These are phyloP conservation scores for Phrynosoma platyrhinos DNA, from an alignment of 2,113 vertebrate species.

Conservation along the genomic window DNA sequence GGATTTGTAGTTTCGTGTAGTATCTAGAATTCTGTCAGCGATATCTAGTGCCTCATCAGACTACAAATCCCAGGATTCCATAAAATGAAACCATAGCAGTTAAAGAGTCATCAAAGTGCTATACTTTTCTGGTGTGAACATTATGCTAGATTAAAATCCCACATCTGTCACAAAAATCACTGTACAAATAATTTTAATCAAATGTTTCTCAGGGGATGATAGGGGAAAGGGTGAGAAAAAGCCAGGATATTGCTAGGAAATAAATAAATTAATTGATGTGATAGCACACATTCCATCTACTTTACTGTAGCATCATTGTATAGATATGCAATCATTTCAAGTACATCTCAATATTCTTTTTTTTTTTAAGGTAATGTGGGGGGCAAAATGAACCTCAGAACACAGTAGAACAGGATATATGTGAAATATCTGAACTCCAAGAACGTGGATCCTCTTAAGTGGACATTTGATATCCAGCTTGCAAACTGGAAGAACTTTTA, in stretches of 20 bases:
- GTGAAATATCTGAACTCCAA: constrained; percentile 62
- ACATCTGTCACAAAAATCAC: too few relatives aligned
- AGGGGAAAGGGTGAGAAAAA: not conserved
- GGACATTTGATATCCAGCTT: constrained; percentile 63
- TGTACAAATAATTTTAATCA: too few relatives aligned
- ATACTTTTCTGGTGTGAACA: not conserved
- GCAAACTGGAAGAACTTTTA: constrained; percentile 72
- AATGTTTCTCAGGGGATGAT: too few relatives aligned
- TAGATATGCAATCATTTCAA: constrained; percentile 18
- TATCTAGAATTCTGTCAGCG: too few relatives aligned
- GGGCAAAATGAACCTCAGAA: not conserved
- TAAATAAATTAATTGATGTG: not conserved
- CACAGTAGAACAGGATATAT: constrained; percentile 47
- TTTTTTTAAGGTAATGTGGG: constrained; percentile 65
- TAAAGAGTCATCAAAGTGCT: too few relatives aligned
- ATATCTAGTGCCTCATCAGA: too few relatives aligned
- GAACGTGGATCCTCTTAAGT: constrained; percentile 50
- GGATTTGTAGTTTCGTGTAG: too few relatives aligned
- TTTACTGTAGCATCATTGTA: not conserved
- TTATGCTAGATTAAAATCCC: not conserved
- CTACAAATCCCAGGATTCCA: too few relatives aligned
- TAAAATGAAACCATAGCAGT: too few relatives aligned
- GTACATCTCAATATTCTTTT: constrained; percentile 37
- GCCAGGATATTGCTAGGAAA: not conserved
- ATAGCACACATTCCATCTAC: rapidly evolving